These are phyloP conservation scores for Diplodus puntazzo DNA, from an alignment of 2,797 vertebrate genomes.

Conservation along the genomic window DNA sequence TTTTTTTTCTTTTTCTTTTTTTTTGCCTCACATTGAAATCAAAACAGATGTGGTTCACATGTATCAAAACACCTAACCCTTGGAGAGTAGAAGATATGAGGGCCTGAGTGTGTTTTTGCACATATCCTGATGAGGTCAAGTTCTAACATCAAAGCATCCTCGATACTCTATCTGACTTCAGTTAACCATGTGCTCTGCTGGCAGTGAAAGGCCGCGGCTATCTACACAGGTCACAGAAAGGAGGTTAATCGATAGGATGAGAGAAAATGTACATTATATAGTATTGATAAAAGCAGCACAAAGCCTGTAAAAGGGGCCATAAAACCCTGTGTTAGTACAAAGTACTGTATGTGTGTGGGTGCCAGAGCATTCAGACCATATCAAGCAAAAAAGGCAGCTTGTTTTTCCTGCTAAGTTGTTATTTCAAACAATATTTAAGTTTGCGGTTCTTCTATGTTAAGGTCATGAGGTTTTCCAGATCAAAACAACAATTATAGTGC, in stretches of 20 bases:
- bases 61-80: conserved; percentile 27
- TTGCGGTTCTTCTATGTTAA: conserved; percentile 27
- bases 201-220: conserved; percentile 5
- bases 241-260: conserved; percentile 23
- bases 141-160: conserved; percentile 62
- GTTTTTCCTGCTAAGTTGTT: conserved; percentile 30
- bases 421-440: conserved; percentile 41
- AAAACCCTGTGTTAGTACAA: conserved; percentile 37
- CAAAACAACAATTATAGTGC: conserved; percentile 76
- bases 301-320: conserved; percentile 36
- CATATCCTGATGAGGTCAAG: conserved; percentile 36
- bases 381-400: conserved; percentile 15
- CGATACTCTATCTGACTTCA: conserved; percentile 41
- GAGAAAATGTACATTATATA: conserved; percentile 30
- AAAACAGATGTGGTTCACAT: conserved; percentile 62
- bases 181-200: conserved; percentile 35
- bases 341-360: conserved; percentile 14
- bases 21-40: conserved; percentile 42
- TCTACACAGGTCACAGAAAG: conserved; percentile 28
- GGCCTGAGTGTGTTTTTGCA: conserved; percentile 46
- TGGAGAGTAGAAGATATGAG: conserved; percentile 6
- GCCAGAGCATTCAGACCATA: conserved; percentile 20
- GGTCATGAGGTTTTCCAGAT: conserved; percentile 26
- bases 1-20: conserved; percentile 1
- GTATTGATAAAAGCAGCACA: conserved; percentile 34